Evolutionary conservation across 2,113 vertebrate genomes (phyloP).

Genomic region (Corvus hawaiiensis): DNA sequence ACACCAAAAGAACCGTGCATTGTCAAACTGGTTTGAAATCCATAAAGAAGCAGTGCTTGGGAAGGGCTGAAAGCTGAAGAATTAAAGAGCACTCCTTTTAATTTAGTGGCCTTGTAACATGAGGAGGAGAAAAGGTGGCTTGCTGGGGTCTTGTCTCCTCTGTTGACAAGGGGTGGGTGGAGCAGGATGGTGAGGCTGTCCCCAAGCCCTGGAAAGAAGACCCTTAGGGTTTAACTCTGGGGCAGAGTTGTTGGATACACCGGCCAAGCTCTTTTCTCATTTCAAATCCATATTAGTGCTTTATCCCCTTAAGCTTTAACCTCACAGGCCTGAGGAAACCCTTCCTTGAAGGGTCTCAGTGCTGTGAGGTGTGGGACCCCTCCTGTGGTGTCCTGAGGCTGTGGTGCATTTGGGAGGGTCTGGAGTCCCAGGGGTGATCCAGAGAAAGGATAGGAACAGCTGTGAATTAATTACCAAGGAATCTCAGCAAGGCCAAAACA

Average conservation of each 20-base stretch:
- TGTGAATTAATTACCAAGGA: background rate
- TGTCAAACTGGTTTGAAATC: constrained; percentile 27
- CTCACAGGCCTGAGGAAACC: background rate
- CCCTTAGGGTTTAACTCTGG: background rate
- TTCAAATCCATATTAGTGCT: background rate
- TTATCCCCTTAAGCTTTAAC: background rate
- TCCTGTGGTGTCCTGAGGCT: background rate
- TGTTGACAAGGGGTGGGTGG: background rate
- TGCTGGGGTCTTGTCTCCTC: background rate
- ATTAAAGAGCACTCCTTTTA: background rate
- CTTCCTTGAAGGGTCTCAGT: background rate
- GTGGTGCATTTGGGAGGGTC: background rate
- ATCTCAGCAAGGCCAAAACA: background rate
- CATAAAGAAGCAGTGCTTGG: background rate
- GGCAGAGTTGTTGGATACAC: background rate
- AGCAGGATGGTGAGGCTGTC: background rate
- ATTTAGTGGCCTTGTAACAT: background rate
- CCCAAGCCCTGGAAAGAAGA: background rate
- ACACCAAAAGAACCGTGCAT: background rate
- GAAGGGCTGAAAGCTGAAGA: constrained; percentile 12
- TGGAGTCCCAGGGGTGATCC: background rate
- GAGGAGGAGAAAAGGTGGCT: constrained; percentile 9
- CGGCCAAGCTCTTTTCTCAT: background rate
- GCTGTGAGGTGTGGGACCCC: background rate
- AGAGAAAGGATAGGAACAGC: background rate